Evolutionary conservation across 2,797 vertebrate genomes (phyloP), one percentile per base, ranked within the genome.

Genomic region (Phataginus tetradactyla): DNA sequence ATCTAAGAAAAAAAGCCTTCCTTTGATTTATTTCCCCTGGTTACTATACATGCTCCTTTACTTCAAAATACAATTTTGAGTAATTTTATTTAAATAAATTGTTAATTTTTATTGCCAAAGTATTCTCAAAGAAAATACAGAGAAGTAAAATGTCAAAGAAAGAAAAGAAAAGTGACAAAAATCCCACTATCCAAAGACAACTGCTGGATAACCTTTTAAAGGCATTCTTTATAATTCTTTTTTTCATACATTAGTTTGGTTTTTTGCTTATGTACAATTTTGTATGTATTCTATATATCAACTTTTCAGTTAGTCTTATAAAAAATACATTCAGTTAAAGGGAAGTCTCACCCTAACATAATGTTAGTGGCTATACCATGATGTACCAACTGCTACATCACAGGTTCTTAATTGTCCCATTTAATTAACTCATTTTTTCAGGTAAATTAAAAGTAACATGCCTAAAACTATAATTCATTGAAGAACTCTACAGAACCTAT

Each of bases 371-470:
- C 61, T 66, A 53, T 53, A n/a, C 4, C 74, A 68, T 83, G 27
- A 84, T 34, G 21, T 83, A 74, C 3, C 3, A 84, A 94, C 10
- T 72, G 29, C 23, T 39, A 74, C 34, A 71, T 79, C 32, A 79
- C 39, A 80, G 10, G 7, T 51, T 75, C 92, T 81, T 85, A 91
- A 84, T 42, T 64, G 81, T 29, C 17, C 0, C 17, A 66, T 5
- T 59, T 89, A 95, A 64, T 79, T 29, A 69, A 74, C 42, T 1
- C 9, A 45, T 71, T 85, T 95, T 89, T 81, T 61, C 88, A 92
- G 29, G 49, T 86, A 6, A 69, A 61, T 75, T 95, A 77, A 91
- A 83, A 9, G 34, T 53, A 77, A 8, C 17, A 90, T 49, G 4
- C 74, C 21, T 86, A 39, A 92, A 84, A 72, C 4, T 74, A 29